Conservation (phyloP, 2,888 invertebrate genomes). For the Plagodis pulveraria region DNA sequence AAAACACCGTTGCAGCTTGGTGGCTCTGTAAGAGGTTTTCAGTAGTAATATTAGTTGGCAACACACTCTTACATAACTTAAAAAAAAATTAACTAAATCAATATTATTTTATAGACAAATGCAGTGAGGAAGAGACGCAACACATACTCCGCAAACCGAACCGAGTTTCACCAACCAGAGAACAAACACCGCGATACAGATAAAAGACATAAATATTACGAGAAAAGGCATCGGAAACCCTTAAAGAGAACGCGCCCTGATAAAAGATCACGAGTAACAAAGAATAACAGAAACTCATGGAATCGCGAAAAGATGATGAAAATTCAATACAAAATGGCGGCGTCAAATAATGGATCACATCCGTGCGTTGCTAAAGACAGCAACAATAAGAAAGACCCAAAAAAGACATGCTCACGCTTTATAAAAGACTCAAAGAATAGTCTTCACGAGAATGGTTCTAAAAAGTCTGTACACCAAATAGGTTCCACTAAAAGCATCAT, state of each 20-base stretch:
- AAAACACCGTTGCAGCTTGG: too few relatives aligned
- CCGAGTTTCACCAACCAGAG: background rate
- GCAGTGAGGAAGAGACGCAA: background rate
- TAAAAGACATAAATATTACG: background rate
- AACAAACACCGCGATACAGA: background rate
- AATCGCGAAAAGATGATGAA: background rate
- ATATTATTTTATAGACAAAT: background rate
- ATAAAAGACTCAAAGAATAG: background rate
- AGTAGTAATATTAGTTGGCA: too few relatives aligned
- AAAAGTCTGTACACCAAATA: background rate
- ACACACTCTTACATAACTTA: too few relatives aligned
- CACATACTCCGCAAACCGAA: background rate
- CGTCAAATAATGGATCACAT: too few relatives aligned
- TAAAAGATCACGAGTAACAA: background rate
- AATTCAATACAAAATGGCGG: background rate
- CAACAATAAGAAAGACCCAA: too few relatives aligned
- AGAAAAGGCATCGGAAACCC: background rate
- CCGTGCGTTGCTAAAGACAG: too few relatives aligned
- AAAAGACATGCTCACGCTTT: too few relatives aligned
- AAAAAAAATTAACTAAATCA: too few relatives aligned
- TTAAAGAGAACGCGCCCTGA: background rate
- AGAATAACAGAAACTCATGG: background rate
- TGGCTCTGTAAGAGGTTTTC: too few relatives aligned
- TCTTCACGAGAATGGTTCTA: background rate
- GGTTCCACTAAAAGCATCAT: background rate